Evolutionary conservation across 1,140 invertebrate species (phyloP).

Genomic region (Temnothorax nylanderi): DNA sequence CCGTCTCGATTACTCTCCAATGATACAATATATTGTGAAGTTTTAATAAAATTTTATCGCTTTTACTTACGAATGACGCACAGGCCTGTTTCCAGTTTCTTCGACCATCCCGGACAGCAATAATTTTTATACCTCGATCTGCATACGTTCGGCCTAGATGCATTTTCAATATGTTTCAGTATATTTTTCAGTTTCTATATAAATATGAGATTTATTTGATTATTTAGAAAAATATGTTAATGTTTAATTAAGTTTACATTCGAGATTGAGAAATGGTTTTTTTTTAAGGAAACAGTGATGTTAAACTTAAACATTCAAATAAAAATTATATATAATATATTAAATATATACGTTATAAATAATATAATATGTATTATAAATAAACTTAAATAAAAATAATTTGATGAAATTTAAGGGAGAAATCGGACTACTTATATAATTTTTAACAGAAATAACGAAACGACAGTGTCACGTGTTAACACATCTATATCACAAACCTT

Average conservation of each 20-base stretch:
- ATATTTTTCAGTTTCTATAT: background rate
- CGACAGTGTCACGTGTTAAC: background rate
- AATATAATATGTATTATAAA: background rate
- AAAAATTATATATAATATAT: background rate
- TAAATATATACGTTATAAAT: background rate
- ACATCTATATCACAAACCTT: too few relatives aligned
- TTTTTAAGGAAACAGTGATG: background rate
- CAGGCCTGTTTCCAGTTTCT: conserved; percentile 89
- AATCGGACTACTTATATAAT: background rate
- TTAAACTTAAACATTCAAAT: background rate
- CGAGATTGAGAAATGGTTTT: background rate
- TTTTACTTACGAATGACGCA: conserved; percentile 93
- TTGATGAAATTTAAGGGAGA: background rate
- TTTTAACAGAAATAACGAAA: background rate
- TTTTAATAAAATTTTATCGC: conserved; percentile 21
- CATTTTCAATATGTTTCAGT: background rate
- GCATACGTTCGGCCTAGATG: conserved; percentile 93
- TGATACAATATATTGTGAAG: background rate
- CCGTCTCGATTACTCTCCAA: background rate
- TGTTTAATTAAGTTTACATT: background rate
- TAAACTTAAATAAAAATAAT: conserved; percentile 4
- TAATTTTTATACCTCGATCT: conserved; percentile 89
- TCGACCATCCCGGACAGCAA: conserved; percentile 94
- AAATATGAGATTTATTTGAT: background rate
- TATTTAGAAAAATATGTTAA: background rate